Evolutionary conservation across 2,888 invertebrate genomes (phyloP), one percentile per base, ranked within the genome.

Genomic region (Ormyrus nitidulus): DNA sequence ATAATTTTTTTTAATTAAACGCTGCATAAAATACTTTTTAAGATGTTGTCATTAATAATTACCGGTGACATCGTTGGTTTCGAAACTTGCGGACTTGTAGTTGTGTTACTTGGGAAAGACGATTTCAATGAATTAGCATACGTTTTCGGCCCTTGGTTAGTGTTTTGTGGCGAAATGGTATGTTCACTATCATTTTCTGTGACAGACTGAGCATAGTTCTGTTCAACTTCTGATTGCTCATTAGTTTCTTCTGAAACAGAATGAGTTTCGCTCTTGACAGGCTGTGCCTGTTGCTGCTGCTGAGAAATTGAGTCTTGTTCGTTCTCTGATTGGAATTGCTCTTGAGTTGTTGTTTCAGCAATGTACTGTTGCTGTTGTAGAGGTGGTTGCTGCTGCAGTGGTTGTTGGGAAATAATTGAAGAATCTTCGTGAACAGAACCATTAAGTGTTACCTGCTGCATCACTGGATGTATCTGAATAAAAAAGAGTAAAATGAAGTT

Each of bases 121-220:
- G 19, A 93, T 92, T 96, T 97, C 86, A 97, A 93, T 85, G 96
- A 93, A 91, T 95, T 96, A 19, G 97, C 97, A 91, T 96, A 97
- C 10, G 97, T 97, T 92, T 96, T 97, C 19, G 96, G 96, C 91
- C 88, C 87, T 85, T 89, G 88, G 85, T 89, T 86, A 88, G 92
- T 86, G 91, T 76, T 85, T 83, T 90, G 86, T 85, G 89, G 86
- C 83, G 92, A 87, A 83, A 91, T 91, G 90, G 86, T 87, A 59
- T 85, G 92, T 85, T 90, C 91, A 83, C 83, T 88, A 80, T 89
- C 90, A 79, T 88, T 85, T 84, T 91, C 92, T 62, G 90, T 87
- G 81, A 90, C 91, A 61, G 91, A 82, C 5, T 87, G 80, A 46
- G 86, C 58, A 58, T 87, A 90, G 6, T 82, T 85, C 51, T 80